A percentile compares a stretch with the other conserved stretches of the same genome.
Conservation (phyloP, 1,140 invertebrate genomes). For the Drosophila pachea region DNA sequence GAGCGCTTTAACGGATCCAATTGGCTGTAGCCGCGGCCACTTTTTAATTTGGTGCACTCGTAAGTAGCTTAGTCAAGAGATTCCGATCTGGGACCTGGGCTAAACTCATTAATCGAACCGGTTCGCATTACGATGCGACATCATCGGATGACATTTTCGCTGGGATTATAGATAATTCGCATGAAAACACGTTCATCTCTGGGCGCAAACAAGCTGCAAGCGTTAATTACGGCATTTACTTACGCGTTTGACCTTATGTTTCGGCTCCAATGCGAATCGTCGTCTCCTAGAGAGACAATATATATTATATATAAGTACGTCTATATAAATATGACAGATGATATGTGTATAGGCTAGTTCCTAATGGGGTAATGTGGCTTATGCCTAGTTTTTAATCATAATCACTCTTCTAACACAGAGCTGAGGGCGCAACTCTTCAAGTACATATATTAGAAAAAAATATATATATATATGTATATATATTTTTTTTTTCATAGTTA, state of each 20-base stretch:
- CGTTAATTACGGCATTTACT: not conserved
- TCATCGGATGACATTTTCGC: conserved; percentile 23
- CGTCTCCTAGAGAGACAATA: not conserved
- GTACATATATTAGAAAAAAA: too few species aligned
- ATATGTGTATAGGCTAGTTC: too few species aligned
- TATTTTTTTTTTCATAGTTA: too few species aligned
- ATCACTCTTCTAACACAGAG: too few species aligned
- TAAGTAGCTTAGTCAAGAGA: conserved; percentile 12
- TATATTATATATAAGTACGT: not conserved
- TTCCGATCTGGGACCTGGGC: conserved; percentile 8
- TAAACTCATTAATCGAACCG: conserved; percentile 6
- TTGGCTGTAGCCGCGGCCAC: not conserved
- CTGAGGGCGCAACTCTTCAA: too few species aligned
- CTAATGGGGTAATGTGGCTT: too few species aligned
- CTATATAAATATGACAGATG: too few species aligned
- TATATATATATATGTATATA: too few species aligned
- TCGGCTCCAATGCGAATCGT: too few species aligned
- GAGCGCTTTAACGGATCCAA: conserved; percentile 23
- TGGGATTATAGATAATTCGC: not conserved
- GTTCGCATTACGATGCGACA: conserved; percentile 7
- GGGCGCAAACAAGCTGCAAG: not conserved
- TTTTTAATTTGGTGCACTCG: conserved; percentile 8
- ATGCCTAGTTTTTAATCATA: too few species aligned
- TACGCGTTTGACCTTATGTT: not conserved
- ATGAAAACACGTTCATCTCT: not conserved